A percentile compares a stretch with the other conserved stretches of the same genome.
These are phyloP conservation scores for Felis chaus DNA, from an alignment of 2,113 vertebrate species.

Conservation along the genomic window DNA sequence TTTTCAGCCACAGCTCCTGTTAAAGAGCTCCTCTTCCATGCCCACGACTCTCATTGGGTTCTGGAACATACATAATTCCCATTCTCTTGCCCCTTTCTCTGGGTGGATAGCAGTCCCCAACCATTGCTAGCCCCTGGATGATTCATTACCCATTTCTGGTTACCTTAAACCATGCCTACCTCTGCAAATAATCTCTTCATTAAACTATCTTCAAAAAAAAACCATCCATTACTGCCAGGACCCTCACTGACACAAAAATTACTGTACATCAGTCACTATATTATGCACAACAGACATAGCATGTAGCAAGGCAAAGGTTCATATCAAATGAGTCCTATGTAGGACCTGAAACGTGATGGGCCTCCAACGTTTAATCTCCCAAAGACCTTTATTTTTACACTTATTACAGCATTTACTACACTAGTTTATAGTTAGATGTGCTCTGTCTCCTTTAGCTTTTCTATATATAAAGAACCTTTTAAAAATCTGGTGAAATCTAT, in stretches of 20 bases:
- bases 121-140: neutral
- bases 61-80: neutral
- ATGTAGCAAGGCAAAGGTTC: neutral
- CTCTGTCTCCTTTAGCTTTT: neutral
- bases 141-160: neutral
- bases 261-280: neutral
- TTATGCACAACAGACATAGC: neutral
- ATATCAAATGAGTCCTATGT: neutral
- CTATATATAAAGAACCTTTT: neutral
- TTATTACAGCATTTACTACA: neutral
- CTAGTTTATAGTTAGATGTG: neutral
- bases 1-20: neutral
- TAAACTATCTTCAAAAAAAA: neutral
- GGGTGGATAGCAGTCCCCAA: neutral
- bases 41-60: neutral
- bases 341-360: neutral
- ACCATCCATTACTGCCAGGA: neutral
- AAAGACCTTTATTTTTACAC: neutral
- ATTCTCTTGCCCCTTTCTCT: neutral
- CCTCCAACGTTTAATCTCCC: neutral
- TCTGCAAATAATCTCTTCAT: slow-evolving; percentile 20
- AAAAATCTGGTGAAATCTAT: neutral
- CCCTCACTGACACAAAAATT: neutral
- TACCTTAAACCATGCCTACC: neutral
- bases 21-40: neutral